phyloP scores from a whole-genome alignment of 2,888 invertebrate species.

The Drosophila peninsularis region DNA sequence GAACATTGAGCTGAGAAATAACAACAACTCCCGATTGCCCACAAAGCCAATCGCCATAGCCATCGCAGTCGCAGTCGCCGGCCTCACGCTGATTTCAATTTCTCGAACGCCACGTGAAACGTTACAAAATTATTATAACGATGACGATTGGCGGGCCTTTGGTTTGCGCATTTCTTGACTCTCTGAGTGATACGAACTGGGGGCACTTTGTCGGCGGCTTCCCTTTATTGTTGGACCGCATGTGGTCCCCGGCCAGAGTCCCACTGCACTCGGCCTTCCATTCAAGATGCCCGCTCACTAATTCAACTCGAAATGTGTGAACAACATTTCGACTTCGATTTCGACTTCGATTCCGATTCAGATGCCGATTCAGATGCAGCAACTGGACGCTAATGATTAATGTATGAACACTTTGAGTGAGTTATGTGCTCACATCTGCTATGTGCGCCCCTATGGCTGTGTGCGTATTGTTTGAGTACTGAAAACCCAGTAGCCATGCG shows the following conservation, averaged over 20 bases:
- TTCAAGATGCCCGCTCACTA: conserved; percentile 72
- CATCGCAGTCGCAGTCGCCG: conserved; percentile 13
- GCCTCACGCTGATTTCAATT: conserved; percentile 77
- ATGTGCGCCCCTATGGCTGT: conserved; percentile 5
- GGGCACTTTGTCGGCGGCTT: conserved; percentile 69
- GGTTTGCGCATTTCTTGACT: conserved; percentile 74
- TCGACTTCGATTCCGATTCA: conserved; percentile 5
- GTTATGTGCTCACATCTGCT: conserved; percentile 32
- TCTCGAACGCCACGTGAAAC: conserved; percentile 73
- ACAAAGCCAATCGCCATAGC: conserved; percentile 43
- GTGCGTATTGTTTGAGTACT: conserved; percentile 25
- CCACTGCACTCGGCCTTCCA: conserved; percentile 46
- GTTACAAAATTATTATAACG: conserved; percentile 78
- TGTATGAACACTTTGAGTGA: conserved; percentile 68
- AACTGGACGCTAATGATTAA: conserved; percentile 70
- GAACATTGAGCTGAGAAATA: conserved; percentile 35
- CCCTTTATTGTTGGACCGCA: conserved; percentile 65
- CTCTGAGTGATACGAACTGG: conserved; percentile 50
- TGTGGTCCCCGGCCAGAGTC: conserved; percentile 47
- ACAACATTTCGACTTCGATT: conserved; percentile 57
- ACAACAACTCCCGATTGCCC: conserved; percentile 54
- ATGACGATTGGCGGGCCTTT: conserved; percentile 65
- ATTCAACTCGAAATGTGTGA: conserved; percentile 78
- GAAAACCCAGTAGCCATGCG: conserved; percentile 71
- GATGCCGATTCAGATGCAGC: conserved; percentile 16